Evolutionary conservation across 2,888 invertebrate species (phyloP).

Genomic region (Pteria penguin): DNA sequence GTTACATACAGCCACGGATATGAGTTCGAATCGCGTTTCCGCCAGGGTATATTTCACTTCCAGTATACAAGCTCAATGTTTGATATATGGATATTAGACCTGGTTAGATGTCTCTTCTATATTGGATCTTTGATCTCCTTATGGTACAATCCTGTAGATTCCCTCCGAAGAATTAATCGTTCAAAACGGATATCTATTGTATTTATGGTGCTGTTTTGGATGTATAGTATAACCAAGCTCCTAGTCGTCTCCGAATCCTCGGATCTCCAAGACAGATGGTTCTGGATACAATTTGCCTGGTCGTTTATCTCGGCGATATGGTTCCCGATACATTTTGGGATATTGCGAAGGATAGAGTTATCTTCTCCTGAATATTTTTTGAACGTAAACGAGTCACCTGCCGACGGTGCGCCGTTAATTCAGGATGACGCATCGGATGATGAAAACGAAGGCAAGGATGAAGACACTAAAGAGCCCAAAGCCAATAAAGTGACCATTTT

Average conservation of each 20-base stretch:
- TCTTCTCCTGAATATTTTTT: neutral
- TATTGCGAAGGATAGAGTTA: constrained; percentile 48
- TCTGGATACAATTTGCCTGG: constrained; percentile 64
- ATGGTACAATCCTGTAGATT: constrained; percentile 44
- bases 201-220: constrained; percentile 43
- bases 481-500: constrained; percentile 51
- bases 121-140: constrained; percentile 55
- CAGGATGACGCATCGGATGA: neutral
- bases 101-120: constrained; percentile 54
- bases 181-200: constrained; percentile 26
- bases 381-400: constrained; percentile 5
- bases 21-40: constrained; percentile 48
- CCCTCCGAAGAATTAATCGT: constrained; percentile 48
- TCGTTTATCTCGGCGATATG: constrained; percentile 48
- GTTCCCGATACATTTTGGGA: constrained; percentile 49
- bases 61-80: constrained; percentile 54
- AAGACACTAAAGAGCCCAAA: constrained; percentile 31
- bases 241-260: constrained; percentile 57
- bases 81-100: constrained; percentile 63
- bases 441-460: neutral
- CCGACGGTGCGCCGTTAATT: constrained; percentile 46
- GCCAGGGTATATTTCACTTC: constrained; percentile 44
- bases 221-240: constrained; percentile 62
- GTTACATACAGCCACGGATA: constrained; percentile 58
- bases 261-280: constrained; percentile 54